Evolutionary conservation across 1,140 invertebrate genomes (phyloP).

Genomic region (Acromyrmex heyeri): DNA sequence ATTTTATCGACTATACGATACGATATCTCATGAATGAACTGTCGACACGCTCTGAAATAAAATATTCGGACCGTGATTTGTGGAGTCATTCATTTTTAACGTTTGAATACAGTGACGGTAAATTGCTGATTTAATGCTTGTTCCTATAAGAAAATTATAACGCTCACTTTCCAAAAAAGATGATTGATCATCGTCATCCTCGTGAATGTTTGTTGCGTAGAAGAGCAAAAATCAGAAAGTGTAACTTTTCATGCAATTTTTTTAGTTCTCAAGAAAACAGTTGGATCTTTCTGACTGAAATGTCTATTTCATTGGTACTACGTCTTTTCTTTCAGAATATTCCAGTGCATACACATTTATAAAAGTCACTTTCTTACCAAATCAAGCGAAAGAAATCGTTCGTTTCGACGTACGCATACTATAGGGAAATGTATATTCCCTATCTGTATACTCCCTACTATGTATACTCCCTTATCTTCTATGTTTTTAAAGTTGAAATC

Average conservation of each 20-base stretch:
- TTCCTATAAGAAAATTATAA: conserved; percentile 3
- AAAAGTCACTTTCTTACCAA: conserved; percentile 13
- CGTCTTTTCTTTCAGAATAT: background rate
- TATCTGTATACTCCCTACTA: no score
- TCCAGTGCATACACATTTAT: background rate
- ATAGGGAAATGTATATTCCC: background rate
- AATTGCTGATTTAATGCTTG: conserved; percentile 23
- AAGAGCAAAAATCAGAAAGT: background rate
- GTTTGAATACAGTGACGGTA: background rate
- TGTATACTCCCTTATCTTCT: no score
- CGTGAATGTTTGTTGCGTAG: background rate
- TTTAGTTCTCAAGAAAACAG: background rate
- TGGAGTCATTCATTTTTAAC: conserved; percentile 37
- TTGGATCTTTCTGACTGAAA: background rate
- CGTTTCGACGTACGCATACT: background rate
- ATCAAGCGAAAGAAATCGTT: conserved; percentile 9
- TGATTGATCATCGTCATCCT: background rate
- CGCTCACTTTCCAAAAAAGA: background rate
- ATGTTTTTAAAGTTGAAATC: background rate
- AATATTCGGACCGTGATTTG: conserved; percentile 33
- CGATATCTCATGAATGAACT: background rate
- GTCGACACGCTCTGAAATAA: conserved; percentile 36
- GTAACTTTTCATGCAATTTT: background rate
- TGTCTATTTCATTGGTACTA: background rate
- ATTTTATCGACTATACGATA: conserved; percentile 38